Percentiles rank a stretch among this genome's conserved stretches.
phyloP scores from a whole-genome alignment of 2,888 invertebrate species.

The Cosmia trapezina region DNA sequence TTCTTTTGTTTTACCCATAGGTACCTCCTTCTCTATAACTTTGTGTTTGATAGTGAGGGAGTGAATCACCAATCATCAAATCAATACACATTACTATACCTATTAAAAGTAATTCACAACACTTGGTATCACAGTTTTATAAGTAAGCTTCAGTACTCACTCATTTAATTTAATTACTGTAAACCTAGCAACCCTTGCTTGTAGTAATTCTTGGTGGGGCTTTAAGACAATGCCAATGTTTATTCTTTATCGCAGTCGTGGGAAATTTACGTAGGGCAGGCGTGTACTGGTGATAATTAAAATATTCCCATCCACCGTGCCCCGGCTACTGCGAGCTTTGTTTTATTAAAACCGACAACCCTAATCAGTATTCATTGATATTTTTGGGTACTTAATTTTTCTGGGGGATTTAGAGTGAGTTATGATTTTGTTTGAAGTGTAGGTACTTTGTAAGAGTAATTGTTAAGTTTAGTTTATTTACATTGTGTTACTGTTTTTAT shows the following conservation, averaged over 20 bases:
- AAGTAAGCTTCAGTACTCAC: background rate
- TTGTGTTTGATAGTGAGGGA: too few species aligned
- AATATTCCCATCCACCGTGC: constrained; percentile 84
- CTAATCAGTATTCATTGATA: constrained; percentile 82
- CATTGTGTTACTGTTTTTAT: too few species aligned
- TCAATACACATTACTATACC: background rate
- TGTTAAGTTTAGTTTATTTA: background rate
- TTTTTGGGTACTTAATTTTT: constrained; percentile 45
- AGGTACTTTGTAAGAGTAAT: background rate
- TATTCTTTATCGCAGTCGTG: constrained; percentile 91
- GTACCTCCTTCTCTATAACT: too few species aligned
- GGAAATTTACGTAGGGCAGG: constrained; percentile 88
- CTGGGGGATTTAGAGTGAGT: background rate
- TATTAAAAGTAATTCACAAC: background rate
- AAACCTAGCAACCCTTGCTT: constrained; percentile 77
- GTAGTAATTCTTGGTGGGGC: constrained; percentile 85
- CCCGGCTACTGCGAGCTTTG: constrained; percentile 64
- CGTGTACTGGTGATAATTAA: constrained; percentile 83
- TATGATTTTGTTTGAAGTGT: constrained; percentile 18
- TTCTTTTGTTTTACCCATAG: too few species aligned
- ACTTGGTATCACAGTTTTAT: background rate
- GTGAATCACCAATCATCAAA: too few species aligned
- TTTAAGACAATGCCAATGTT: constrained; percentile 88
- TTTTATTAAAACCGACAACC: constrained; percentile 84
- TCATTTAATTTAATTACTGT: constrained; percentile 1